Base-by-base conservation (phyloP, 2,888 invertebrate genomes). In the Melanchra persicariae region DNA sequence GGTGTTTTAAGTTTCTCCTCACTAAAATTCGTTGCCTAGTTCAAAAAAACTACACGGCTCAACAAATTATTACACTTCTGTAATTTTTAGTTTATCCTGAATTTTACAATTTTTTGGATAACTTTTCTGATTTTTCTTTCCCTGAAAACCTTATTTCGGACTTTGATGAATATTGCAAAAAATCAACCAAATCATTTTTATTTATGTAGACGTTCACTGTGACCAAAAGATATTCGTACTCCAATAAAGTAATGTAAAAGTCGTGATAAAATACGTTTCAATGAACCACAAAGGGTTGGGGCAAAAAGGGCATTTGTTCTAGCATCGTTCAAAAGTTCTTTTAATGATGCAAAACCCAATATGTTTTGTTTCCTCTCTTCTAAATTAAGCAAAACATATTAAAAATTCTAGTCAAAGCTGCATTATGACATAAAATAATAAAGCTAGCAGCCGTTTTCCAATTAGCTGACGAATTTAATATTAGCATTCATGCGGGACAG, bases 381-480 rank as follows among this genome's bases (percentile, higher is more conserved):
- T 12, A 10, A 34, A 57, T 40, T 75, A 0, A 8, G 19, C 9
- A 15, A 43, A 26, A 45, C 9, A 26, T 45, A 57, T 45, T 59
- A 63, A 71, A 70, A 6, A 71, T n/a, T 49, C 58, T 47, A 43
- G 5, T 26, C 9, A 47, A 43, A 26, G 19, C n/a, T 49, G 40
- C 54, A 78, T 47, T 77, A 52, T 26, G 26, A 43, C 22, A 12
- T 62, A 17, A 63, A 59, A 30, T 19, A 59, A 47, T 43, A 54
- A 59, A 7, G 24, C n/a, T 49, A 30, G 45, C 22, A n/a, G 19
- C 30, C 3, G 24, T 49, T 17, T 22, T 30, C 8, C 17, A 63
- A 78, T 51, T 63, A 49, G 63, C 24, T 17, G 15, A 59, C 19
- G 7, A 71, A 52, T 78, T 71, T 78, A 78, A 72, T 78, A 22